Percentiles rank a stretch among this genome's conserved stretches.
These are phyloP conservation scores for Leucania comma DNA, from an alignment of 2,888 invertebrate species.

Conservation along the genomic window DNA sequence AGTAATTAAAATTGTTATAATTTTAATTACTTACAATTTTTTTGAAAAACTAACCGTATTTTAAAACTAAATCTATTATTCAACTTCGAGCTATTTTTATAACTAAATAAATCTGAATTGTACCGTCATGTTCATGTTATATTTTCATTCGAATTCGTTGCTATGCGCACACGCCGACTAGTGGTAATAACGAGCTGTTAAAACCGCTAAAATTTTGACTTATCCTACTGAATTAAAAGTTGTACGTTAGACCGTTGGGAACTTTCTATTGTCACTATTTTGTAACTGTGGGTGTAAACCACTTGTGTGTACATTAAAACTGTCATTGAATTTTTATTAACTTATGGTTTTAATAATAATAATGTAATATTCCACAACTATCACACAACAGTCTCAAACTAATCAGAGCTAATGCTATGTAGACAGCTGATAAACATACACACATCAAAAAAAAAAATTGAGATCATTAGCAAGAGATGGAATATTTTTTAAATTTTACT, in stretches of 20 bases:
- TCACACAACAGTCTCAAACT: too few relatives aligned
- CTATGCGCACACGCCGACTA: slow-evolving; percentile 6
- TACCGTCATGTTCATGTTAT: background rate
- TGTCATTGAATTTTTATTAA: background rate
- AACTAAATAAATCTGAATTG: background rate
- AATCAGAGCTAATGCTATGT: too few relatives aligned
- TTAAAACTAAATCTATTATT: background rate
- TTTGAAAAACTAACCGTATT: slow-evolving; percentile 1
- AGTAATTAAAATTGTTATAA: slow-evolving; percentile 1
- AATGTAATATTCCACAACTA: too few relatives aligned
- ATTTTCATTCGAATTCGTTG: slow-evolving; percentile 8
- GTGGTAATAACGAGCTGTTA: slow-evolving; percentile 14
- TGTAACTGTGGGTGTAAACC: background rate
- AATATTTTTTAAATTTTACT: too few relatives aligned
- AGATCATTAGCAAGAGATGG: too few relatives aligned
- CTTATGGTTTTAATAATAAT: too few relatives aligned
- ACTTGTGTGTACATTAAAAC: background rate
- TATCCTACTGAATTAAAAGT: slow-evolving; percentile 10
- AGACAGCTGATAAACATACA: too few relatives aligned
- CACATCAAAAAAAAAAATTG: too few relatives aligned
- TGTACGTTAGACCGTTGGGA: background rate
- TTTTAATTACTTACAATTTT: too few relatives aligned
- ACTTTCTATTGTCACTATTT: background rate
- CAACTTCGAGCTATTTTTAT: background rate
- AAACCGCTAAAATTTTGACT: slow-evolving; percentile 37